phyloP scores from a whole-genome alignment of 2,797 vertebrate species.

The Oreochromis grahami region DNA sequence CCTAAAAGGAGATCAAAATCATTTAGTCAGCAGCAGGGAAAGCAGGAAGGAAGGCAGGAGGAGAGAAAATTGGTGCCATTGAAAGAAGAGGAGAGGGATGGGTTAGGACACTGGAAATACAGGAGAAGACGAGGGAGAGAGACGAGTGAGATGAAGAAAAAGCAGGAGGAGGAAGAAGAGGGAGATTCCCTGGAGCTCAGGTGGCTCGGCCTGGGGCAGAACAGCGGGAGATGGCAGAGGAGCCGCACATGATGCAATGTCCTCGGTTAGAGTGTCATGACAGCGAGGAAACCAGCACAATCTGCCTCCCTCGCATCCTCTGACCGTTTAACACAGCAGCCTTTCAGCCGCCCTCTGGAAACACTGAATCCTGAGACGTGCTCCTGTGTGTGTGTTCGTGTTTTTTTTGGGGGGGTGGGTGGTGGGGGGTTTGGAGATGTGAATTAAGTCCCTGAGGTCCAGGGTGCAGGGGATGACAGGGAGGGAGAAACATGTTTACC shows the following conservation, averaged over 20 bases:
- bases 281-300: slow-evolving; percentile 6
- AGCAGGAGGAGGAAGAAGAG: slow-evolving; percentile 21
- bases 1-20: not conserved
- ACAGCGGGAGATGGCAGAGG: slow-evolving; percentile 50
- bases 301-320: slow-evolving; percentile 5
- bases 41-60: not conserved
- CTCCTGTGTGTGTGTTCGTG: not conserved
- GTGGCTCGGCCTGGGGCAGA: slow-evolving; percentile 60
- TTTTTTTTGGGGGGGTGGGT: not conserved
- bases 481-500: slow-evolving; percentile 75
- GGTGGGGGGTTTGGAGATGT: not conserved
- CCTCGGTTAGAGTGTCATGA: slow-evolving; percentile 52
- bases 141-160: not conserved
- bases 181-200: slow-evolving; percentile 62
- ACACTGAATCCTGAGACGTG: not conserved
- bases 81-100: not conserved
- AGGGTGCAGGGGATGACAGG: not conserved
- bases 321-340: slow-evolving; percentile 1
- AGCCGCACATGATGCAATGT: slow-evolving; percentile 66
- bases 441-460: slow-evolving; percentile 23
- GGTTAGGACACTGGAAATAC: not conserved
- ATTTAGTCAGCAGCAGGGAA: not conserved
- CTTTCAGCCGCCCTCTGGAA: not conserved
- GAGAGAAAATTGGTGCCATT: not conserved
- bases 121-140: not conserved